Evolutionary conservation across 2,113 vertebrate species (phyloP).

Genomic region (Probosciger aterrimus): DNA sequence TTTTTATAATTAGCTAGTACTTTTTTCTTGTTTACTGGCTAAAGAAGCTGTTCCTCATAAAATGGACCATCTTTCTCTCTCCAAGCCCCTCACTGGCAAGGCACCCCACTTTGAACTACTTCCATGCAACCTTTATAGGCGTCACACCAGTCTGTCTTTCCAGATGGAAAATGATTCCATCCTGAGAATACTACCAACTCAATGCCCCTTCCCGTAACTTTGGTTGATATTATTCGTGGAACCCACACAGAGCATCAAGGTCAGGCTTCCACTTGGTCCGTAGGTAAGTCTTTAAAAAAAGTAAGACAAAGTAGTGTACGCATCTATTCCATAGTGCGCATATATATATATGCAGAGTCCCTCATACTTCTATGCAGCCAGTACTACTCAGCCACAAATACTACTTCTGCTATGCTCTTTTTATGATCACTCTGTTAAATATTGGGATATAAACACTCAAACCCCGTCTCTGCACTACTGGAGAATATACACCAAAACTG

Average conservation of each 20-base stretch:
- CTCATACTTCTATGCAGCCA: neutral
- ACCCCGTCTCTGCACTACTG: neutral
- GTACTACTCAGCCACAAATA: neutral
- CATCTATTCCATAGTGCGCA: neutral
- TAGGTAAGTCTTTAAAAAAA: neutral
- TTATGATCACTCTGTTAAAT: neutral
- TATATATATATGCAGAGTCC: neutral
- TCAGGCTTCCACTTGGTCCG: neutral
- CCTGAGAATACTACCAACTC: neutral
- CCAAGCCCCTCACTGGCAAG: neutral
- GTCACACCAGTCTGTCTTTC: neutral
- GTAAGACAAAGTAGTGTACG: neutral
- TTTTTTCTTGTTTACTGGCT: neutral
- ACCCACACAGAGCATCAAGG: neutral
- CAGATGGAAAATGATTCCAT: neutral
- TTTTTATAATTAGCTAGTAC: neutral
- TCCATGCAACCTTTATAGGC: neutral
- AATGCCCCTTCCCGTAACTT: neutral
- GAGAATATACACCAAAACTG: neutral
- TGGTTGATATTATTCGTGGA: neutral
- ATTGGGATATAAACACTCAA: neutral
- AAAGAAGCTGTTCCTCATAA: neutral
- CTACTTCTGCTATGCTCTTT: neutral
- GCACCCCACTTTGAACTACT: neutral
- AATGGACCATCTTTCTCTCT: neutral